A percentile compares a stretch with the other conserved stretches of the same genome.
Conservation (phyloP, 2,888 invertebrate species). For the Volucella inflata region DNA sequence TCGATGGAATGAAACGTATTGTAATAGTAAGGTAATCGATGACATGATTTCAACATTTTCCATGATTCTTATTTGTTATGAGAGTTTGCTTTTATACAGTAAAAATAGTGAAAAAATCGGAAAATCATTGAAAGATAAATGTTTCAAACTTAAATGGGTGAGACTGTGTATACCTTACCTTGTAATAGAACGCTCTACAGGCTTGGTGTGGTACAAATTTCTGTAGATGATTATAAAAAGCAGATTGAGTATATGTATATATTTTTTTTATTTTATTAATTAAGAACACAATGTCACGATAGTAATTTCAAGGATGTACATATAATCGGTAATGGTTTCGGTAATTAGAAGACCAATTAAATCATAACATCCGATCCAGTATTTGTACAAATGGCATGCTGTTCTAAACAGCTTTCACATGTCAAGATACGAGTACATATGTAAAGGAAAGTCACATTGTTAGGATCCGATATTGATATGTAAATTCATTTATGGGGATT, state of each 20-base stretch:
- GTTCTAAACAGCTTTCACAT: too few relatives aligned
- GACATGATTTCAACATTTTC: background rate
- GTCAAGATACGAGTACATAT: too few relatives aligned
- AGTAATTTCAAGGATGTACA: too few relatives aligned
- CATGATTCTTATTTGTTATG: background rate
- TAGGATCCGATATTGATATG: too few relatives aligned
- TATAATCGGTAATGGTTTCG: background rate
- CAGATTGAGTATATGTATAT: background rate
- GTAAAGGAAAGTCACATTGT: too few relatives aligned
- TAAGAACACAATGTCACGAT: too few relatives aligned
- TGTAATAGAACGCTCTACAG: constrained; percentile 55
- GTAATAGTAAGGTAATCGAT: constrained; percentile 20
- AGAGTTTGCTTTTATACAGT: background rate
- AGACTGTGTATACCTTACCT: constrained; percentile 50
- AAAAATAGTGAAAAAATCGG: too few relatives aligned
- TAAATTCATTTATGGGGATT: too few relatives aligned
- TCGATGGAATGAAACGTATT: background rate
- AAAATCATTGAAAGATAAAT: too few relatives aligned
- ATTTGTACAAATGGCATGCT: too few relatives aligned
- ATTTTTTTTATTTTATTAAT: background rate
- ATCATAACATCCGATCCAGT: too few relatives aligned
- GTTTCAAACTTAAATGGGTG: too few relatives aligned
- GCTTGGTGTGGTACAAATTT: constrained; percentile 45
- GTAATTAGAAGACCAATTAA: background rate
- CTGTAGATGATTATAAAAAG: constrained; percentile 31